Base-by-base conservation (phyloP, 2,113 vertebrate species). In the Saguinus midas region DNA sequence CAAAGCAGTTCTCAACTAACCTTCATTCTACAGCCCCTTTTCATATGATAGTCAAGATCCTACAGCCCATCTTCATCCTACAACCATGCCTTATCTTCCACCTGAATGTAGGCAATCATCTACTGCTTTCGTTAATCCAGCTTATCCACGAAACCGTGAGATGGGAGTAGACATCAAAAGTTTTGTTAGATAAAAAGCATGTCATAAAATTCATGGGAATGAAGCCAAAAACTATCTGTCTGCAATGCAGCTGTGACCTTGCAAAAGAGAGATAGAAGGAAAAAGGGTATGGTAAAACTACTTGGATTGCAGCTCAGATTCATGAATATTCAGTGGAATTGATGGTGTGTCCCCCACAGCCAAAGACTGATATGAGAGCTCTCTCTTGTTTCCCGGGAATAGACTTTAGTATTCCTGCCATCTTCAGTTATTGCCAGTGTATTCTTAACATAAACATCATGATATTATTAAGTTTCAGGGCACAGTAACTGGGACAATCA, bases 401-500 rank as follows among this genome's bases (percentile, higher is more conserved):
- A 11, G 7, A 40, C 45, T 4, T 66, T 72, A 52, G 4, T 14
- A 55, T 40, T 9, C 37, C 13, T 11, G 43, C 29, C 40, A 40
- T 14, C 5, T 6, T 86, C 52, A 64, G 50, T 58, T 87, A 32
- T 40, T 90, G 10, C 25, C 43, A 92, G 9, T 52, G 0, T 6
- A 32, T 27, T n/a, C 43, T 84, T 18, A n/a, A 35, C 32, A 12
- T 73, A 16, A 81, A 70, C 21, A 40, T 1, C 73, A 3, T 45
- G 35, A 87, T 64, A 32, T 27, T 61, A 61, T 14, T 84, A 5
- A 12, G 80, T 61, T 95, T 96, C 17, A 97, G 82, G 50, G 43
- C 37, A 37, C 40, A 45, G n/a, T 25, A 55, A n/a, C 68, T 80
- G 18, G 11, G 10, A 4, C 18, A 20, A 27, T 52, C 66, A 78